Base-by-base conservation (phyloP, 2,113 vertebrate species). In the Apus apus region DNA sequence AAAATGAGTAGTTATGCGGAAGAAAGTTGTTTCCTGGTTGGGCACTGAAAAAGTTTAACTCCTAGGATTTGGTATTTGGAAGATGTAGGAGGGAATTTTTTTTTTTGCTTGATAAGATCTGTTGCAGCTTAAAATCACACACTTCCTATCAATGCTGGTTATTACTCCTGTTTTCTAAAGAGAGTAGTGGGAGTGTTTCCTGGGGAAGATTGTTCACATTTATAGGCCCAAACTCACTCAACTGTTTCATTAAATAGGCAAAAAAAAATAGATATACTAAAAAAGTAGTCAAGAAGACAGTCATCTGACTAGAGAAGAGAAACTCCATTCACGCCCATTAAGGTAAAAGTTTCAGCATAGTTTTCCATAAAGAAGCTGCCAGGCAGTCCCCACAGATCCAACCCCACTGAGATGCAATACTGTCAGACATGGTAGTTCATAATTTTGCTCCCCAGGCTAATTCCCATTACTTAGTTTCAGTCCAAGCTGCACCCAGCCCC, bases 401-500 rank as follows among this genome's bases (percentile, higher is more conserved):
- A 29, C 27, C 3, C 8, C 34, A 7, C 13, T 30, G 32, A 71
- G 26, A 26, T 0, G 1, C 11, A 51, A 46, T 34, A 20, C 3
- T 21, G 3, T 22, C 48, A 78, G 15, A 60, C 9, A 11, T 2
- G 5, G 6, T 8, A 1, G 2, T 51, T 67, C 70, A 75, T n/a
- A 2, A 40, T 53, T 79, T 72, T 82, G 8, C 10, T 40, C 26
- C 65, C 8, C 43, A 32, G 9, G 25, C 2, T 40, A 46, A 73
- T 38, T 38, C 53, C 4, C 7, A 15, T 2, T 22, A 34, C 19
- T 57, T 46, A 56, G 51, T 80, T 70, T 32, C 34, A 71, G 30
- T 22, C 34, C 26, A 60, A 62, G 72, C 11, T 25, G 15, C 20
- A 23, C 27, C 27, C 56, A 86, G 21, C 3, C 46, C 48, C 8